Percentiles rank a stretch among this genome's conserved stretches.
Conservation (phyloP, 2,113 vertebrate genomes). For the Microtus pennsylvanicus region DNA sequence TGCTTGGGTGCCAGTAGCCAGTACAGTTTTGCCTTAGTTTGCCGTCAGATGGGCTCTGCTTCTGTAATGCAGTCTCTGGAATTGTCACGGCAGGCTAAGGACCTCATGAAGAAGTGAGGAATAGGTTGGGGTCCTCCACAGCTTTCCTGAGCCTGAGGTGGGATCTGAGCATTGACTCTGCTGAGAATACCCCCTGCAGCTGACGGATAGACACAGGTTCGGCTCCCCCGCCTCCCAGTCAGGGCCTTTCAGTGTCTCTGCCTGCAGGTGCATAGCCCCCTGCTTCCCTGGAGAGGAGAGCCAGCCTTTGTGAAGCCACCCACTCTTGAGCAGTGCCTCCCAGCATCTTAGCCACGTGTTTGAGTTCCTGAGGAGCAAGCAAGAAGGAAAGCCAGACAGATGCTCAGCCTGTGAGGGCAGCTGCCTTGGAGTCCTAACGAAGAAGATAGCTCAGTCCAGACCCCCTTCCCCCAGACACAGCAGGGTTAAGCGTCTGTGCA, state of each 20-base stretch:
- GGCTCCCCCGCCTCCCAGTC: accelerated
- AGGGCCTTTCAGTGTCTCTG: neutral
- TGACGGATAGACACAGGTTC: accelerated
- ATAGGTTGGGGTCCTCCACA: neutral
- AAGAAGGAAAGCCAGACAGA: neutral
- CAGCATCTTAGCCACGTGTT: neutral
- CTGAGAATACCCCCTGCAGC: accelerated
- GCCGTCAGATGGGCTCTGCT: neutral
- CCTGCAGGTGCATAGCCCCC: neutral
- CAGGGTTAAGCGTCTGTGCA: slow-evolving; percentile 85
- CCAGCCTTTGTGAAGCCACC: neutral
- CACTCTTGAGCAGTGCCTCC: neutral
- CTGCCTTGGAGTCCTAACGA: neutral
- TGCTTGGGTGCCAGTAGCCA: accelerated
- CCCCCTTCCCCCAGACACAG: slow-evolving; percentile 73
- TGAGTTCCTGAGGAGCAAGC: neutral
- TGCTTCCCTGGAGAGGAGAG: neutral
- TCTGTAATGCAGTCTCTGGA: neutral
- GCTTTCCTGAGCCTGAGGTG: neutral
- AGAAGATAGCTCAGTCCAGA: neutral
- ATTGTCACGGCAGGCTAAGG: neutral
- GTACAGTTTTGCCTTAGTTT: neutral
- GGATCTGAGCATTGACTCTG: neutral
- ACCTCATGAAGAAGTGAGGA: too few relatives aligned
- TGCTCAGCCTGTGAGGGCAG: neutral